Evolutionary conservation across 1,140 invertebrate species (phyloP).

Genomic region (Lordiphosa collinella): DNA sequence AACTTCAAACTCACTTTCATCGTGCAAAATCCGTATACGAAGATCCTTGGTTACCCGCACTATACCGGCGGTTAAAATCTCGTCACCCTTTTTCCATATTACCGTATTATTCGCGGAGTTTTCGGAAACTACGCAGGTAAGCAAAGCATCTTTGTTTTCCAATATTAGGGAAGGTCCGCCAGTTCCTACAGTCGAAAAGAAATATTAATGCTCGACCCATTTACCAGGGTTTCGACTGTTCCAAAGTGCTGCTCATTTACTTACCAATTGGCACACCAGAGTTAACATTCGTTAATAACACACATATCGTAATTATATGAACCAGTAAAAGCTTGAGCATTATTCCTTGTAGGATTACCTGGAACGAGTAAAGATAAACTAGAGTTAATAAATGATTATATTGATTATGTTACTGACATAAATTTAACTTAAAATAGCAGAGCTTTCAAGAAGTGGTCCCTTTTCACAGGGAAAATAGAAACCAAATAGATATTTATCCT

Average conservation of each 20-base stretch:
- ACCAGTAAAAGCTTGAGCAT: conserved; percentile 68
- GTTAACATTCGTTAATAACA: conserved; percentile 69
- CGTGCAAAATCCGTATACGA: conserved; percentile 86
- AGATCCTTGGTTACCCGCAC: conserved; percentile 86
- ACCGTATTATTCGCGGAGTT: conserved; percentile 84
- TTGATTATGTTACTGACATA: too few relatives aligned
- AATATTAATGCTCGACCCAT: background rate
- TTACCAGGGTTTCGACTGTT: background rate
- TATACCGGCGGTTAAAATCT: conserved; percentile 87
- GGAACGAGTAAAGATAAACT: conserved; percentile 2
- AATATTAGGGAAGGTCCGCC: conserved; percentile 80
- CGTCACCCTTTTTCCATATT: conserved; percentile 86
- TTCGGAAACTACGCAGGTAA: conserved; percentile 88
- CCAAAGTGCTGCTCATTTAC: background rate
- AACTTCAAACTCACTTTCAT: conserved; percentile 81
- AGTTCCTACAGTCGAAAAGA: conserved; percentile 45
- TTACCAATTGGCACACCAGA: conserved; percentile 77
- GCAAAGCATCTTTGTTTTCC: conserved; percentile 86
- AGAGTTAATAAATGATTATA: too few relatives aligned
- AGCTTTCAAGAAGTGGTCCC: too few relatives aligned
- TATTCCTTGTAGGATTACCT: conserved; percentile 70
- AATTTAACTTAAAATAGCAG: too few relatives aligned
- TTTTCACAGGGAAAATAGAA: too few relatives aligned
- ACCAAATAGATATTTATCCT: too few relatives aligned
- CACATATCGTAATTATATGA: conserved; percentile 68